Conservation (phyloP, 2,113 vertebrate species). For the Bubo blakistoni region DNA sequence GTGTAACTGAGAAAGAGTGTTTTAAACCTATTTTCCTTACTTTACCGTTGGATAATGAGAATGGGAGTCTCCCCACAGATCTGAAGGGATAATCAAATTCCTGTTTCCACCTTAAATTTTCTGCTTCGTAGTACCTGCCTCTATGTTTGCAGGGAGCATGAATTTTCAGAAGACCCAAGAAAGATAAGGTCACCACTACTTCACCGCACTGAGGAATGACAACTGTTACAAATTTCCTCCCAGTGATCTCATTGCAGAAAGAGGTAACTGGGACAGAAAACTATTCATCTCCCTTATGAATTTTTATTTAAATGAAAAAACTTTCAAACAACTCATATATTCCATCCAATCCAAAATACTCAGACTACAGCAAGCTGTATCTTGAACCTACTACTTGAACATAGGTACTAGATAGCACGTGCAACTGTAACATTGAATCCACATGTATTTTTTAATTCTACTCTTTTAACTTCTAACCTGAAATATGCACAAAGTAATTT, state of each 20-base stretch:
- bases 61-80: conserved; percentile 10
- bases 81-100: conserved; percentile 10
- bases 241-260: background rate
- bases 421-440: background rate
- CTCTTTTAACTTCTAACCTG: background rate
- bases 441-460: background rate
- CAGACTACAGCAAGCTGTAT: background rate
- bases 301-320: background rate
- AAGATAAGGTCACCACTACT: background rate
- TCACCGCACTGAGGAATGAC: background rate
- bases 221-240: background rate
- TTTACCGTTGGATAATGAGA: background rate
- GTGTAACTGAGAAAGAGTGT: background rate
- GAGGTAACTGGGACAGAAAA: background rate
- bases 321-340: background rate
- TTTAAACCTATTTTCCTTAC: conserved; percentile 19
- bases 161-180: background rate
- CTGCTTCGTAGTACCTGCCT: background rate
- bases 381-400: background rate
- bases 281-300: background rate
- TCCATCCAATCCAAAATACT: background rate
- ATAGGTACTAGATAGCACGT: accelerated
- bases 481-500: background rate
- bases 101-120: conserved; percentile 5
- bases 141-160: background rate